Base-by-base conservation (phyloP, 2,113 vertebrate genomes). In the Gymnobelideus leadbeateri region DNA sequence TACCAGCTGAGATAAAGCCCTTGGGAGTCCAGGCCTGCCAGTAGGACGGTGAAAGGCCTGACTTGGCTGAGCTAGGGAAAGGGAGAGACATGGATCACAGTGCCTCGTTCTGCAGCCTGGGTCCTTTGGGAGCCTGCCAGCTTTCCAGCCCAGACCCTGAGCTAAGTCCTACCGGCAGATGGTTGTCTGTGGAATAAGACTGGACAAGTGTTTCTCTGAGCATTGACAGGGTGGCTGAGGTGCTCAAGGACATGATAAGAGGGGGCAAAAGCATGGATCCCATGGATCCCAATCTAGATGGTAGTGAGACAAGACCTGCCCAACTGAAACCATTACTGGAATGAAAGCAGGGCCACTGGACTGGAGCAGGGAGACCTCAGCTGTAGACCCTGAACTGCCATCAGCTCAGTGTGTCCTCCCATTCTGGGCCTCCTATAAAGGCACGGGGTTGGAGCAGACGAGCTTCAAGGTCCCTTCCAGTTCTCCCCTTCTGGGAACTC, bases 161-260 rank as follows among this genome's bases (percentile, higher is more conserved):
- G 68, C 7, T 43, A 23, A 21, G 68, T 21, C 68, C 68, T 84
- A 49, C 4, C 2, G 47, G 1, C 2, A 37, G 68, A 21, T 16
- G 97, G 89, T 92, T 91, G 94, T 49, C 92, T 53, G 91, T 52
- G 95, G 92, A 4, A 14, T 0, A 1, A 47, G n/a, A 43, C 26
- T 89, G 77, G n/a, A 28, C 3, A 43, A 53, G 46, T 57, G 51
- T 91, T 91, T 9, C 89, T 51, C 54, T 10, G 7, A 3, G 19
- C 8, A 90, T 92, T 3, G 37, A 50, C 7, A 4, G 47, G 10
- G 10, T n/a, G 50, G 84, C 68, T 91, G 47, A 43, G 57, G 28
- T 37, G 57, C 31, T 37, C 3, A 2, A 61, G 57, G 57, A 68
- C 31, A 12, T 37, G 3, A 12, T 68, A 68, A 68, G 31, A 61